Conservation (phyloP, 2,888 invertebrate species). For the Ectemnius lituratus region DNA sequence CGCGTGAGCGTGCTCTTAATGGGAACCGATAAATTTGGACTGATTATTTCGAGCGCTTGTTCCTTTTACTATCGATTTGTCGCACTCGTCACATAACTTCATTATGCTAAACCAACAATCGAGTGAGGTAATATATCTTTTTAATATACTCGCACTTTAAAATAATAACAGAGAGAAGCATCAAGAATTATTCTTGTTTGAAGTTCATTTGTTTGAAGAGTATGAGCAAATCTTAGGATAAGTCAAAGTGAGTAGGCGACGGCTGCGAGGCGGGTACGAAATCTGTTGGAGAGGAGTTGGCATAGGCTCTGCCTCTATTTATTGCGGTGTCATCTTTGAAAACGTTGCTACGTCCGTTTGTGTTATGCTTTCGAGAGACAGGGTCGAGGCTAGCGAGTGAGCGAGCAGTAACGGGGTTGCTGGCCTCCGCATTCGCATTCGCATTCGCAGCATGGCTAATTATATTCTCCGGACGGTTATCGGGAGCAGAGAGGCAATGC, state of each 20-base stretch:
- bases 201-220: background rate
- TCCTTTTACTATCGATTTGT: too few species aligned
- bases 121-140: too few species aligned
- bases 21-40: too few species aligned
- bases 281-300: conserved; percentile 22
- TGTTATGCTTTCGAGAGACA: conserved; percentile 25
- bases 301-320: conserved; percentile 31
- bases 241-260: background rate
- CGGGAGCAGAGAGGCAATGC: background rate
- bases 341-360: conserved; percentile 25
- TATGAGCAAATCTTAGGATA: background rate
- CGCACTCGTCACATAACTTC: too few species aligned
- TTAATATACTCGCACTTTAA: too few species aligned
- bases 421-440: conserved; percentile 27
- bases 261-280: background rate
- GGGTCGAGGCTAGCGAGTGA: conserved; percentile 50
- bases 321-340: conserved; percentile 28
- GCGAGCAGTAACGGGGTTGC: conserved; percentile 40
- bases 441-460: conserved; percentile 38
- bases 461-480: conserved; percentile 41
- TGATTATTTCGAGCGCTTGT: too few species aligned
- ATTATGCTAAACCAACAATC: too few species aligned
- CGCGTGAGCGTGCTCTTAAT: too few species aligned
- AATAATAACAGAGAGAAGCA: too few species aligned
- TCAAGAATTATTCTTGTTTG: too few species aligned